Percentiles rank a stretch among this genome's conserved stretches.
phyloP scores from a whole-genome alignment of 2,797 vertebrate genomes.

The Phalloptychus januarius region DNA sequence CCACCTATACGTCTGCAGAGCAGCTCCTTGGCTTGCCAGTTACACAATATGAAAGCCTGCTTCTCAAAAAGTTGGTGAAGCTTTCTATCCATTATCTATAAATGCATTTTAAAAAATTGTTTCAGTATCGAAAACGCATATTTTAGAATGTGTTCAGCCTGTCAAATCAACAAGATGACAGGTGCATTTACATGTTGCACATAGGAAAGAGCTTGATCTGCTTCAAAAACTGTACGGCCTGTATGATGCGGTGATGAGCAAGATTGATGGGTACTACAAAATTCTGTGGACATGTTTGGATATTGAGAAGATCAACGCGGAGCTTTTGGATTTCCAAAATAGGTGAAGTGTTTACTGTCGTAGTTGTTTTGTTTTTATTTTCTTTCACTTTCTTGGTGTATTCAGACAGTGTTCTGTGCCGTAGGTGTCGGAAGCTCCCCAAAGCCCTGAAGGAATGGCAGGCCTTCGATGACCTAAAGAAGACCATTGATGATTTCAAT shows the following conservation, averaged over 20 bases:
- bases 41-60: slow-evolving; percentile 82
- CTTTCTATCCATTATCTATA: neutral
- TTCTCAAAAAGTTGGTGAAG: slow-evolving; percentile 79
- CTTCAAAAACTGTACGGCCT: slow-evolving; percentile 87
- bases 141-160: neutral
- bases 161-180: neutral
- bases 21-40: slow-evolving; percentile 86
- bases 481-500: slow-evolving; percentile 87
- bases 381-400: neutral
- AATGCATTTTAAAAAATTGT: neutral
- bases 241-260: slow-evolving; percentile 83
- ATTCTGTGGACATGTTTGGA: slow-evolving; percentile 84
- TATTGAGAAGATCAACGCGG: slow-evolving; percentile 84
- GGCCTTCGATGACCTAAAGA: slow-evolving; percentile 87
- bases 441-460: slow-evolving; percentile 88
- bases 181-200: slow-evolving; percentile 6
- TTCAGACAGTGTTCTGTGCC: neutral
- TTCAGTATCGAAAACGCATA: neutral
- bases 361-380: accelerated
- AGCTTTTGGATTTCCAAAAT: slow-evolving; percentile 85
- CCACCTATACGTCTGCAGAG: slow-evolving; percentile 84
- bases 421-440: slow-evolving; percentile 87
- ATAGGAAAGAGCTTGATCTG: slow-evolving; percentile 85
- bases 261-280: slow-evolving; percentile 81
- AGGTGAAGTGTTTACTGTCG: slow-evolving; percentile 63